A percentile compares a stretch with the other conserved stretches of the same genome.
Evolutionary conservation across 1,140 invertebrate species (phyloP).

Genomic region (Eulimnadia texana): DNA sequence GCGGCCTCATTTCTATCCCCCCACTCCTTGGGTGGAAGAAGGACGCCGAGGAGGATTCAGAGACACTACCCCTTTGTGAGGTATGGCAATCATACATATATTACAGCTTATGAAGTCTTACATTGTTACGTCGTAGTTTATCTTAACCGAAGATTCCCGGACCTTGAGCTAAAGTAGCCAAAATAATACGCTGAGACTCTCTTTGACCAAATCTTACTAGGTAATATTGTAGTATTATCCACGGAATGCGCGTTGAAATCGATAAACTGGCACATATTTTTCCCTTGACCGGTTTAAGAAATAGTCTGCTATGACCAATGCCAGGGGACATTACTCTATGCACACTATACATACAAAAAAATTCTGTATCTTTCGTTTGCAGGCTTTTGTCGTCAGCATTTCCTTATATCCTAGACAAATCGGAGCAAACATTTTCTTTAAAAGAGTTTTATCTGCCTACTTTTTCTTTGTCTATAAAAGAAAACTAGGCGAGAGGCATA

Average conservation of each 20-base stretch:
- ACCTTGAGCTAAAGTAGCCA: not conserved
- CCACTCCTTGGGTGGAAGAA: slow-evolving; percentile 92
- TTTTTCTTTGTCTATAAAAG: not conserved
- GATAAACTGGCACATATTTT: too few relatives aligned
- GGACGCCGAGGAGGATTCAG: slow-evolving; percentile 43
- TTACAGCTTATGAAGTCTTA: not conserved
- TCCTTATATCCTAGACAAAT: not conserved
- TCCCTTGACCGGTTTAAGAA: too few relatives aligned
- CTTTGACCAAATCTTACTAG: too few relatives aligned
- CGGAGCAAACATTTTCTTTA: not conserved
- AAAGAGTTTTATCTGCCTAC: not conserved
- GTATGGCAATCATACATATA: slow-evolving; percentile 34
- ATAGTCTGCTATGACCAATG: too few relatives aligned
- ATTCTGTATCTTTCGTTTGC: too few relatives aligned
- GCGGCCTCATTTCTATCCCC: slow-evolving; percentile 86
- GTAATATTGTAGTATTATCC: too few relatives aligned
- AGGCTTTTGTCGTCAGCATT: too few relatives aligned
- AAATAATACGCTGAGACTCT: not conserved
- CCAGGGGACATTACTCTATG: too few relatives aligned
- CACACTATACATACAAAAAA: too few relatives aligned
- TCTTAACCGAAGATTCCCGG: not conserved
- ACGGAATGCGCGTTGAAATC: too few relatives aligned
- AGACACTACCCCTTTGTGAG: slow-evolving; percentile 68
- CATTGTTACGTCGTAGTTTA: not conserved
- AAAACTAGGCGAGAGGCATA: too few relatives aligned